Evolutionary conservation across 2,113 vertebrate genomes (phyloP).

Genomic region (Pristiophorus japonicus): DNA sequence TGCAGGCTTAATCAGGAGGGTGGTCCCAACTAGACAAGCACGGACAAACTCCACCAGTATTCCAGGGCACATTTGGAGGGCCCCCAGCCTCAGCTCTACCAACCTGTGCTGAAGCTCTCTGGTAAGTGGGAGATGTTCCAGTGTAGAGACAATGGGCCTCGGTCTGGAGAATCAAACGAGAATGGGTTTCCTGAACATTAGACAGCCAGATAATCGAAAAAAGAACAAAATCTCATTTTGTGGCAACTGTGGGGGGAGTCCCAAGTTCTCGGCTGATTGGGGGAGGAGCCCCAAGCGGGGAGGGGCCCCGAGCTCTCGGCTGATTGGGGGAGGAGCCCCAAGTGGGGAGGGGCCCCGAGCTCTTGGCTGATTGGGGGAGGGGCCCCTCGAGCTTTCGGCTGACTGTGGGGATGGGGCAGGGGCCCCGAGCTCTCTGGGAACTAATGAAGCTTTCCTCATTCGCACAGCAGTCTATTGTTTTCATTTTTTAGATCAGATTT

Average conservation of each 20-base stretch:
- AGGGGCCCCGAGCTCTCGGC: too few species aligned
- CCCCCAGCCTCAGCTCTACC: neutral
- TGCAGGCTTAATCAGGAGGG: neutral
- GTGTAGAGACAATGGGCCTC: neutral
- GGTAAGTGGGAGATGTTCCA: neutral
- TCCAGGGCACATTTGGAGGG: neutral
- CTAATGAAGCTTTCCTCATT: neutral
- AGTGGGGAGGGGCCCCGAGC: too few species aligned
- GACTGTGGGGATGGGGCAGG: neutral
- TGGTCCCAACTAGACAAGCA: neutral
- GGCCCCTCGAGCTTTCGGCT: too few species aligned
- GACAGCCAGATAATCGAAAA: neutral
- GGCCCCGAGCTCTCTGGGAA: neutral
- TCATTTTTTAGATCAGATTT: neutral
- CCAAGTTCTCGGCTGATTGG: too few species aligned
- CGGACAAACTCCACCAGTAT: neutral
- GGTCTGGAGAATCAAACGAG: neutral
- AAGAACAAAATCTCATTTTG: neutral
- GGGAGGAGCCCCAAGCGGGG: too few species aligned
- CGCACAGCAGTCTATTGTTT: neutral
- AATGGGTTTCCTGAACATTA: neutral
- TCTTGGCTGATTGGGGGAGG: too few species aligned
- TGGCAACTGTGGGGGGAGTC: neutral
- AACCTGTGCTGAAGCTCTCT: neutral
- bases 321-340: too few species aligned